Evolutionary conservation across 2,113 vertebrate species (phyloP).

Genomic region (Rallus limicola): DNA sequence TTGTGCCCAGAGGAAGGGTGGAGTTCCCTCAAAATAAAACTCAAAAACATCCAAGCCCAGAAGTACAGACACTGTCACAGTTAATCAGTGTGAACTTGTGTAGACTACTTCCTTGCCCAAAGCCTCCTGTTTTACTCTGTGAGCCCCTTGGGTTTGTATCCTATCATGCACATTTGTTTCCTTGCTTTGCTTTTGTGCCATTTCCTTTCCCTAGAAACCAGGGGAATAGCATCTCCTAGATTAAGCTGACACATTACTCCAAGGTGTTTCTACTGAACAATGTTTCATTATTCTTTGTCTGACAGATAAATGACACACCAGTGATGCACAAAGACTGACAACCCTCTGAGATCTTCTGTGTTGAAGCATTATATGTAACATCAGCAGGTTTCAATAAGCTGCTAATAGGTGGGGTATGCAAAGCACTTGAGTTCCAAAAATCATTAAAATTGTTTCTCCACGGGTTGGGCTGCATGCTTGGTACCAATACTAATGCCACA

Average conservation of each 20-base stretch:
- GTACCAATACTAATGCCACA: background rate
- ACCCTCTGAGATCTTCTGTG: background rate
- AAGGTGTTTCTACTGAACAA: constrained; percentile 7
- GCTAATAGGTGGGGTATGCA: background rate
- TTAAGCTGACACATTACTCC: constrained; percentile 22
- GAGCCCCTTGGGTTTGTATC: background rate
- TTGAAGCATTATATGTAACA: background rate
- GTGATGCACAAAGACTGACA: background rate
- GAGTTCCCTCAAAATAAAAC: background rate
- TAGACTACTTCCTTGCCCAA: background rate
- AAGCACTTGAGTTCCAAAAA: background rate
- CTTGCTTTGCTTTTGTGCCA: background rate
- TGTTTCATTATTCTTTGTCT: constrained; percentile 2
- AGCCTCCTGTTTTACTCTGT: background rate
- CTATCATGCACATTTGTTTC: background rate
- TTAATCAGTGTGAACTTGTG: background rate
- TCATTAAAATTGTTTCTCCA: background rate
- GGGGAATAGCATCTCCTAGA: background rate
- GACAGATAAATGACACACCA: background rate
- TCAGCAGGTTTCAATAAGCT: background rate
- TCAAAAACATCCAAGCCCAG: background rate
- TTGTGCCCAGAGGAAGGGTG: background rate
- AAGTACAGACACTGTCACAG: background rate
- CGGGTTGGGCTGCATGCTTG: background rate
- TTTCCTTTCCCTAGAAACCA: background rate